These are phyloP conservation scores for Irena cyanogastra DNA, from an alignment of 2,113 vertebrate species.

Conservation along the genomic window DNA sequence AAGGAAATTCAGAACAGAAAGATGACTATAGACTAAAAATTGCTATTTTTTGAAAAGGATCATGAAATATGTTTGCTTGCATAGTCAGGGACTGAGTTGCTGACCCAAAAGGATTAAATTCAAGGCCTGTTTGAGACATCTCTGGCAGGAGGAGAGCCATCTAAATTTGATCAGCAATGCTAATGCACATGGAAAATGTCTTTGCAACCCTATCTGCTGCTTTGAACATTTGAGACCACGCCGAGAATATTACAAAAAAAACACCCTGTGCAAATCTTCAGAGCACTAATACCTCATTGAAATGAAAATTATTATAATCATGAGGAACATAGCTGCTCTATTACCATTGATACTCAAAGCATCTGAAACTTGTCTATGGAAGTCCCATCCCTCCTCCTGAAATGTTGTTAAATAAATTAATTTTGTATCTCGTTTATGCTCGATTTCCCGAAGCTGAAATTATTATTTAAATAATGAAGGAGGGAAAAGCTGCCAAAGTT, in stretches of 20 bases:
- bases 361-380: not conserved
- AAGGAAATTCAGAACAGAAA: not conserved
- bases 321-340: not conserved
- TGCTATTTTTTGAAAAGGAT: not conserved
- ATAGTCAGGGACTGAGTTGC: not conserved
- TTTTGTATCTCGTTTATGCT: not conserved
- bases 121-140: not conserved
- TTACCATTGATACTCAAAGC: not conserved
- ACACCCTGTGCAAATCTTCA: not conserved
- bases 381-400: conserved; percentile 7
- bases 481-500: not conserved
- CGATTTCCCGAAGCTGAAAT: not conserved
- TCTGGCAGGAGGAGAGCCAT: not conserved
- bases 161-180: conserved; percentile 11
- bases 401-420: conserved; percentile 13
- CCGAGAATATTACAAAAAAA: not conserved
- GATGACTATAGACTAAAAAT: not conserved
- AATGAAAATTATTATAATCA: conserved; percentile 42
- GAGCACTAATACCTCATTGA: conserved; percentile 6
- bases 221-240: not conserved
- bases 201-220: not conserved
- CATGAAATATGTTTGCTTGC: not conserved
- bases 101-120: not conserved
- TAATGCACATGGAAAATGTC: not conserved
- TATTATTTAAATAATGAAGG: conserved; percentile 9